Evolutionary conservation across 1,140 invertebrate species (phyloP), one percentile per base, ranked within the genome.

Genomic region (Caligus rogercresseyi): DNA sequence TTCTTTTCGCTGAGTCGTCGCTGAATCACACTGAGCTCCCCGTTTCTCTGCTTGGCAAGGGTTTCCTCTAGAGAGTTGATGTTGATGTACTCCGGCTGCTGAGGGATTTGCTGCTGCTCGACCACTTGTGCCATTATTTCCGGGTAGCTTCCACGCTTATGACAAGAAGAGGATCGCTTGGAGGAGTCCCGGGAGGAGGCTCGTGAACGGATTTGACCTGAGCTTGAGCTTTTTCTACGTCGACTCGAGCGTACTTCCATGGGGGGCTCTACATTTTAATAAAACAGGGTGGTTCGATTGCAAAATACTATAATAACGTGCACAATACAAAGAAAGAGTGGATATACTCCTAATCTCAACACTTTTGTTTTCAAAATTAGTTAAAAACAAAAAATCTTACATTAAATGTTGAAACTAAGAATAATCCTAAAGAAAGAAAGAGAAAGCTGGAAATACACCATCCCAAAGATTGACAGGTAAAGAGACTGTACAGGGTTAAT

Each of bases 51-150:
- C 2, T 20, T 20, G 2, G 19, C 24, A 20, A 56, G 24, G 24
- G 54, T 25, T n/a, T 20, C 19, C 16, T 60, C 57, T 2, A 60
- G 26, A n/a, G 24, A 60, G 23, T 25, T 60, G 21, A 63, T 55
- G 20, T 63, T 63, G 24, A 63, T 63, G 16, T 63, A 63, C 25
- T 63, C 61, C 14, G 61, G 55, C 54, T 63, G 61, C 20, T 59
- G n/a, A 43, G 7, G 7, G 15, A 54, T 16, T 16, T 16, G 15
- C 16, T 16, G 53, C 53, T 16, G 53, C 55, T 57, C 31, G 7
- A 43, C 31, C 7, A 43, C 55, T 21, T 57, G 23, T 23, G 55
- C 53, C 19, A 54, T 54, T 20, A 54, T 54, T 13, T 23, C 23
- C 55, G 23, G 3, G 13, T 24, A 23, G 23, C 55, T 43, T 11